A percentile compares a stretch with the other conserved stretches of the same genome.
Conservation (phyloP, 2,888 invertebrate species). For the Papilio protenor region DNA sequence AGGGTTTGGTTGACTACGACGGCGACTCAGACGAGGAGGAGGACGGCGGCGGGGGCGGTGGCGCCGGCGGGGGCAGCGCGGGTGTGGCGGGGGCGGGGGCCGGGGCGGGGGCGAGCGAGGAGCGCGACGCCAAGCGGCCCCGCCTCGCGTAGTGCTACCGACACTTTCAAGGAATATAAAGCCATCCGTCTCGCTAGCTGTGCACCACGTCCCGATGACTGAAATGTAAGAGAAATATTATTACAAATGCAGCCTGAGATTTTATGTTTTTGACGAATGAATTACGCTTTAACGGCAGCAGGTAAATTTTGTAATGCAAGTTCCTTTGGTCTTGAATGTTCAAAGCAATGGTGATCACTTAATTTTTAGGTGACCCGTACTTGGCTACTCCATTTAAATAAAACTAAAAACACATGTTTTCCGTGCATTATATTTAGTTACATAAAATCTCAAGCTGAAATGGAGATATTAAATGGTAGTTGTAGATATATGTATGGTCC, state of each 20-base stretch:
- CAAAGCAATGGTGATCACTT: neutral
- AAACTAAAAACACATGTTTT: neutral
- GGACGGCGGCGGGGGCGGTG: slow-evolving; percentile 84
- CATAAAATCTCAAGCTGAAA: slow-evolving; percentile 25
- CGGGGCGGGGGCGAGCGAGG: slow-evolving; percentile 56
- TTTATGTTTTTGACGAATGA: neutral
- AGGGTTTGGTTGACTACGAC: slow-evolving; percentile 98
- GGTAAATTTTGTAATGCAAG: neutral
- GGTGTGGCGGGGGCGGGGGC: slow-evolving; percentile 42
- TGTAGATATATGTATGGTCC: slow-evolving; percentile 16
- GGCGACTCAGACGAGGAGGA: slow-evolving; percentile 98
- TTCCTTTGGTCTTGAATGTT: neutral
- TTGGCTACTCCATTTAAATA: neutral
- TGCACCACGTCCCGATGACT: slow-evolving; percentile 55
- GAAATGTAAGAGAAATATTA: slow-evolving; percentile 44
- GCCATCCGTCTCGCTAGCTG: slow-evolving; percentile 62
- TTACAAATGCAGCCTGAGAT: slow-evolving; percentile 8
- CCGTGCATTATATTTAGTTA: neutral
- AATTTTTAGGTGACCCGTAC: neutral
- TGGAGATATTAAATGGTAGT: neutral
- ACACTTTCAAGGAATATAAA: slow-evolving; percentile 74
- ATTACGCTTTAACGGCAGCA: slow-evolving; percentile 11
- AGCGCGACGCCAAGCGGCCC: slow-evolving; percentile 88
- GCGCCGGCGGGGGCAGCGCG: slow-evolving; percentile 54
- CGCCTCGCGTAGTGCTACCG: slow-evolving; percentile 88